These are phyloP conservation scores for Capreolus pygargus DNA, from an alignment of 2,113 vertebrate species.

Conservation along the genomic window DNA sequence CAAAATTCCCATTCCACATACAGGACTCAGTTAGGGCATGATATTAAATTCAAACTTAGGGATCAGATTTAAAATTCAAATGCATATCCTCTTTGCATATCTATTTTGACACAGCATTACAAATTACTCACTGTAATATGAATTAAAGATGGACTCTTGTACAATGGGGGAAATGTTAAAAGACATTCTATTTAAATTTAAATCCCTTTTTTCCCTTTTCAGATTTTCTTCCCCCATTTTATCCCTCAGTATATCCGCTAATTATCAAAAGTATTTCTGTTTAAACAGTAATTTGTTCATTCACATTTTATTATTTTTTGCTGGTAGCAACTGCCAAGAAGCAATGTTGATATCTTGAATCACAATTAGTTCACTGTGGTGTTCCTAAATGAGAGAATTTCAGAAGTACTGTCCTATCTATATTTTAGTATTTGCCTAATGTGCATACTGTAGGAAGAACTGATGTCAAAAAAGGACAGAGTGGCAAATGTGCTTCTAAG, in stretches of 20 bases:
- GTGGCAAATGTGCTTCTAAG: not conserved
- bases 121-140: constrained; percentile 75
- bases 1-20: constrained; percentile 60
- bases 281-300: constrained; percentile 62
- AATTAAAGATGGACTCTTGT: constrained; percentile 76
- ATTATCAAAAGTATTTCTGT: constrained; percentile 66
- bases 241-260: constrained; percentile 50
- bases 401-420: not conserved
- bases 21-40: constrained; percentile 58
- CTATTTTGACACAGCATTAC: constrained; percentile 75
- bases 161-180: constrained; percentile 66
- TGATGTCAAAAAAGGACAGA: not conserved
- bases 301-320: constrained; percentile 52
- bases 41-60: constrained; percentile 74
- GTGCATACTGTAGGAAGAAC: not conserved
- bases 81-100: constrained; percentile 71
- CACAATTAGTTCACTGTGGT: constrained; percentile 31
- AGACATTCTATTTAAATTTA: constrained; percentile 70
- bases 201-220: constrained; percentile 52
- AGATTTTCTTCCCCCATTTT: not conserved
- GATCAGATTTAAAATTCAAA: constrained; percentile 77
- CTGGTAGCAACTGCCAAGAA: constrained; percentile 39
- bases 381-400: constrained; percentile 18
- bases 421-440: constrained; percentile 20
- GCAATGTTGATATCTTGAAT: constrained; percentile 9